Conservation (phyloP, 2,113 vertebrate species). For the Zeus faber region DNA sequence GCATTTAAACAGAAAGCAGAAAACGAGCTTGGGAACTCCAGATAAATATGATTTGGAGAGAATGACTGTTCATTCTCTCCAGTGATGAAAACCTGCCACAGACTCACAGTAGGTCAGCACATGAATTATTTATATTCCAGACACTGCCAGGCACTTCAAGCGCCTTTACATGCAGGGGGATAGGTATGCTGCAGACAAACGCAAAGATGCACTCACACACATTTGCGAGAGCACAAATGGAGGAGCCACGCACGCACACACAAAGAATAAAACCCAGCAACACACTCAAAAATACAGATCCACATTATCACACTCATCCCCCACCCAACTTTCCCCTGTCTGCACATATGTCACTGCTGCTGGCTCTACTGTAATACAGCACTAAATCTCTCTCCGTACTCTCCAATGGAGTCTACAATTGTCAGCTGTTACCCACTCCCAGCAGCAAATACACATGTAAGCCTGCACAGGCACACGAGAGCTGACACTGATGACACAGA, state of each 20-base stretch:
- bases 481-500: neutral
- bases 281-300: slow-evolving; percentile 5
- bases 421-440: slow-evolving; percentile 12
- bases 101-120: slow-evolving; percentile 44
- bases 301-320: slow-evolving; percentile 23
- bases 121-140: slow-evolving; percentile 47
- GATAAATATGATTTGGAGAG: neutral
- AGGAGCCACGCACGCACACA: neutral
- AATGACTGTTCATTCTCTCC: slow-evolving; percentile 5
- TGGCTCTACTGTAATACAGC: slow-evolving; percentile 37
- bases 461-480: slow-evolving; percentile 3
- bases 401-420: slow-evolving; percentile 24
- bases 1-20: neutral
- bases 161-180: neutral
- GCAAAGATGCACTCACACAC: neutral
- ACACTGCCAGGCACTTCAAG: slow-evolving; percentile 19
- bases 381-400: slow-evolving; percentile 40
- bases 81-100: slow-evolving; percentile 12
- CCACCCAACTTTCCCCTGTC: slow-evolving; percentile 10
- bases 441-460: slow-evolving; percentile 11
- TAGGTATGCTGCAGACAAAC: neutral
- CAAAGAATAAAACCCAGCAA: neutral
- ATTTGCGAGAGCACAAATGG: neutral
- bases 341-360: slow-evolving; percentile 63
- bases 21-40: neutral